Evolutionary conservation across 2,113 vertebrate genomes (phyloP).

Genomic region (Dicentrarchus labrax): DNA sequence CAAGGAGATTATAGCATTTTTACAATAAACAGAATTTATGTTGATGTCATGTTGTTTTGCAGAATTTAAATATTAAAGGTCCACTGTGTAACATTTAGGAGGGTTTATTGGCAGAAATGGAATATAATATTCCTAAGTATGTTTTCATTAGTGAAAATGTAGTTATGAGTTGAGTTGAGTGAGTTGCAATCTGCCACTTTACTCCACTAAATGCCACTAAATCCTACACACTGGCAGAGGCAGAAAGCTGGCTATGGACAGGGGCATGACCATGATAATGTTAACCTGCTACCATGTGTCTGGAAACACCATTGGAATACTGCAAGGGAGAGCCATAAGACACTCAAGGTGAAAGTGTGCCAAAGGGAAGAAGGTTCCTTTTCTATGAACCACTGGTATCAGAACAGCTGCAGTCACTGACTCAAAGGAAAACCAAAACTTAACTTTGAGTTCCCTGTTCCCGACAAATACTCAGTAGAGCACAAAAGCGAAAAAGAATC

Average conservation of each 20-base stretch:
- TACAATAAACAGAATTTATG: background rate
- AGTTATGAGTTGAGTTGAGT: too few relatives aligned
- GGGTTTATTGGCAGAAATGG: too few relatives aligned
- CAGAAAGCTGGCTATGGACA: background rate
- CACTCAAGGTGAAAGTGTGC: background rate
- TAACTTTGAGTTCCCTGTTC: too few relatives aligned
- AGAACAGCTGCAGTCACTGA: background rate
- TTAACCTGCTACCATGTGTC: background rate
- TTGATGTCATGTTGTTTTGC: background rate
- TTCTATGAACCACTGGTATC: background rate
- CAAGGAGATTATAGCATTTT: constrained; percentile 10
- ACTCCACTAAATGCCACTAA: too few relatives aligned
- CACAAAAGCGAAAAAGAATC: background rate
- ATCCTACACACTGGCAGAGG: background rate
- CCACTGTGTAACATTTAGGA: too few relatives aligned
- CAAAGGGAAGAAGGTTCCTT: background rate
- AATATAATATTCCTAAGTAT: too few relatives aligned
- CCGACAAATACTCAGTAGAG: background rate
- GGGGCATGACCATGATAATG: background rate
- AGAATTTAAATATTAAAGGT: constrained; percentile 26
- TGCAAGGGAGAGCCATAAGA: background rate
- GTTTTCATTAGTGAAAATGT: too few relatives aligned
- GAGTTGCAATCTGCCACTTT: too few relatives aligned
- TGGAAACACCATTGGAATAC: background rate
- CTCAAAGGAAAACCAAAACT: background rate